Conservation (phyloP, 2,797 vertebrate genomes). For the Trematomus bernacchii region DNA sequence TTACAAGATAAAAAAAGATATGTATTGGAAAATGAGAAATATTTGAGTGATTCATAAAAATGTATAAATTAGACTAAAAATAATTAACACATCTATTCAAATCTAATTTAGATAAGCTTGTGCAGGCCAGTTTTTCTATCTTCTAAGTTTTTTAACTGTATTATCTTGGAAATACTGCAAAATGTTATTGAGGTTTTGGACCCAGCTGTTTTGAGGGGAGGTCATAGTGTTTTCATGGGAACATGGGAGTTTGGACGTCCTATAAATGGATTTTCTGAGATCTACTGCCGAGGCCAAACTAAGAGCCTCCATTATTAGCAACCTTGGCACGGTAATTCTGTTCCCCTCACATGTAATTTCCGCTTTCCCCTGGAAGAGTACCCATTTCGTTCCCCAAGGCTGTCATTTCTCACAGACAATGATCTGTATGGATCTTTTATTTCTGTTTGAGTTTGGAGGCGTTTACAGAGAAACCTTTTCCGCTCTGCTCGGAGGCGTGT, state of each 20-base stretch:
- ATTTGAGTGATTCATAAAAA: too few relatives aligned
- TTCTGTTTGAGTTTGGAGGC: constrained; percentile 43
- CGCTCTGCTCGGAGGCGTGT: constrained; percentile 10
- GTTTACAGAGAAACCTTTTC: constrained; percentile 27
- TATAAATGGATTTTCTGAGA: constrained; percentile 28
- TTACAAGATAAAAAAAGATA: not conserved
- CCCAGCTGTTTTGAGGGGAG: not conserved
- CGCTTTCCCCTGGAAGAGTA: constrained; percentile 42
- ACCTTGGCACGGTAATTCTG: constrained; percentile 1
- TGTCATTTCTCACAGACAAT: constrained; percentile 36
- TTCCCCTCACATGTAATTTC: constrained; percentile 46
- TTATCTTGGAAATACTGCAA: not conserved
- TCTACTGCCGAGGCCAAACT: constrained; percentile 21
- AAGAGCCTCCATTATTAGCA: constrained; percentile 32
- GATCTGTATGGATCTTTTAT: constrained; percentile 46
- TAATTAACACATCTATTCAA: not conserved
- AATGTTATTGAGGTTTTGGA: not conserved
- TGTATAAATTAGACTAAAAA: not conserved
- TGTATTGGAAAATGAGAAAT: not conserved
- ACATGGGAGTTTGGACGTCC: constrained; percentile 3
- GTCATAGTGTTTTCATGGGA: constrained; percentile 11
- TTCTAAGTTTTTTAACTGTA: not conserved
- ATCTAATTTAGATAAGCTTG: not conserved
- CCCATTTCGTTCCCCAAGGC: constrained; percentile 20
- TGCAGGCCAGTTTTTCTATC: not conserved